Evolutionary conservation across 2,888 invertebrate species (phyloP).

Genomic region (Hirudinaria manillensis): DNA sequence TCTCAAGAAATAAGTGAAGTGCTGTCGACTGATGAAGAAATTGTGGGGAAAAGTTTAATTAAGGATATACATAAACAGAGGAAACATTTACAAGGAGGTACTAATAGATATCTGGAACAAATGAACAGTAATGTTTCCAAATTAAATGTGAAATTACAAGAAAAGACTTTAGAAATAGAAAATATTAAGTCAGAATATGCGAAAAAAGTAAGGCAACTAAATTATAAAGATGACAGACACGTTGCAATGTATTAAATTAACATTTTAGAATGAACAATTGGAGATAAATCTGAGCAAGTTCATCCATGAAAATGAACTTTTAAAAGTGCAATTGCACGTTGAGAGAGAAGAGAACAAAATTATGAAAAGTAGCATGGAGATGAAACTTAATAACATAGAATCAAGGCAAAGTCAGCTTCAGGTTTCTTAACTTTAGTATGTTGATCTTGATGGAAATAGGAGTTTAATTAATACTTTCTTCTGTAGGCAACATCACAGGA

Average conservation of each 20-base stretch:
- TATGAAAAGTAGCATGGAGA: neutral
- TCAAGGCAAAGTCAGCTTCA: slow-evolving; percentile 6
- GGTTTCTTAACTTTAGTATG: neutral
- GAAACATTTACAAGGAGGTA: neutral
- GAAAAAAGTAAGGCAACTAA: neutral
- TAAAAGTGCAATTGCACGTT: slow-evolving; percentile 10
- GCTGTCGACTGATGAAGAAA: neutral
- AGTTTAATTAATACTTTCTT: too few relatives aligned
- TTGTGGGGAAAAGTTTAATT: neutral
- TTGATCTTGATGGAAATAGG: neutral
- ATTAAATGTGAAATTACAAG: slow-evolving; percentile 6
- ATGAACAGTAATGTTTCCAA: neutral
- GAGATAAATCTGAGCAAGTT: slow-evolving; percentile 2
- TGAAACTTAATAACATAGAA: slow-evolving; percentile 9
- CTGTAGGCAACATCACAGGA: neutral
- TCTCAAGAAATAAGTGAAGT: slow-evolving; percentile 12
- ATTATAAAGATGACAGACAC: neutral
- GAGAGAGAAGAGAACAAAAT: slow-evolving; percentile 18
- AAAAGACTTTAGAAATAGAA: neutral
- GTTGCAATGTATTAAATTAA: neutral
- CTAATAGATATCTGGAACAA: neutral
- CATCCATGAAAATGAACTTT: slow-evolving; percentile 10
- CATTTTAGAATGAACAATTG: neutral
- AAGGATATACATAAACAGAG: neutral
- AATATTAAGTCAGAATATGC: neutral